phyloP scores from a whole-genome alignment of 2,888 invertebrate species.

The Tridacna gigas region DNA sequence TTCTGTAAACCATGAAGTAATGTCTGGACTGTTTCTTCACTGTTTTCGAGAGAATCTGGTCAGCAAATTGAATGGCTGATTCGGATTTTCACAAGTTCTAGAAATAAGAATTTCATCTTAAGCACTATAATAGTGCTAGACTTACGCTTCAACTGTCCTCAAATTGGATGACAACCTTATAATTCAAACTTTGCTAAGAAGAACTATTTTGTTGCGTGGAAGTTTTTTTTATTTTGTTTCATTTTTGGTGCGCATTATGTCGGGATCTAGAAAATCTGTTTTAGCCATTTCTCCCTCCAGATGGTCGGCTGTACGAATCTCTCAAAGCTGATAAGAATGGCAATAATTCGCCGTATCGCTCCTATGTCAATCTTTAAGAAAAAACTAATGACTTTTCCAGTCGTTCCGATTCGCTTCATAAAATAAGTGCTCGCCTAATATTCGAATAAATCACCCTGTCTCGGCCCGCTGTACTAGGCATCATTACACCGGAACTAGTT shows the following conservation, averaged over 20 bases:
- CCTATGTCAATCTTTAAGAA: slow-evolving; percentile 40
- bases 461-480: slow-evolving; percentile 8
- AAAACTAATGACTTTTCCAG: slow-evolving; percentile 42
- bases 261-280: slow-evolving; percentile 8
- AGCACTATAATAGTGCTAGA: too few species aligned
- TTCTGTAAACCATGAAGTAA: too few species aligned
- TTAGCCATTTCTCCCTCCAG: slow-evolving; percentile 14
- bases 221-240: too few species aligned
- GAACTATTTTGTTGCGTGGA: too few species aligned
- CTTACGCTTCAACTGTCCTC: too few species aligned
- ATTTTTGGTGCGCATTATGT: background rate
- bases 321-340: slow-evolving; percentile 31
- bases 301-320: slow-evolving; percentile 21
- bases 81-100: too few species aligned
- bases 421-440: slow-evolving; percentile 36
- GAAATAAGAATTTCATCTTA: too few species aligned
- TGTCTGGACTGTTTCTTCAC: too few species aligned
- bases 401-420: slow-evolving; percentile 45
- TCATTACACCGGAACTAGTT: slow-evolving; percentile 19
- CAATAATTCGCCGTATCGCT: slow-evolving; percentile 36
- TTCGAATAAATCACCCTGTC: slow-evolving; percentile 35
- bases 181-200: too few species aligned
- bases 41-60: too few species aligned
- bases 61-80: too few species aligned
- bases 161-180: too few species aligned